Base-by-base conservation (phyloP, 2,797 vertebrate species). In the Pangasius djambal region DNA sequence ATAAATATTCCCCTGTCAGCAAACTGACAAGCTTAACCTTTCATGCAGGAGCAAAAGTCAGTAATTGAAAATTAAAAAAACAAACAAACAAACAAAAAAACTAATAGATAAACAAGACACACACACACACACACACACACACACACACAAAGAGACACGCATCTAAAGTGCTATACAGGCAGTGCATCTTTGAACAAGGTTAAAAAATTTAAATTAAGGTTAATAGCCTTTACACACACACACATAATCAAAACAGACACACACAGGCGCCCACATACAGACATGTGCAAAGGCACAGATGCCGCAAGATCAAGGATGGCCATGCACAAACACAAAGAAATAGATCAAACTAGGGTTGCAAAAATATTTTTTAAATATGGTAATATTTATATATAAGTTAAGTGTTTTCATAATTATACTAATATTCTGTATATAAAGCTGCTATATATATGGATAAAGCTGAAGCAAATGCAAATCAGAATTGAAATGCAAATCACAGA, bases 141-240 rank as follows among this genome's bases (percentile, higher is more conserved):
- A 85, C 22, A 72, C 40, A 82, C 3, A 85, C 22, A 72, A 59
- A 82, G 20, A 61, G 31, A 63, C 15, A 48, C 55, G 48, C 4
- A 48, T 40, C 57, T 65, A 5, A 86, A 15, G 63, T 50, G 25
- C 20, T 34, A 28, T 72, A 20, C 28, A 34, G 4, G 59, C 50
- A 55, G 44, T 44, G 65, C 69, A 84, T 69, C 50, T 67, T 59
- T 50, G 1, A 82, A 82, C 37, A 81, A 63, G 75, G 37, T 81
- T 89, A 61, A 89, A 86, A 70, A 1, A n/a, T 52, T 52, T 61
- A 37, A 61, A 74, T 86, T 48, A 86, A 86, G 63, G 75, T 82
- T 86, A 86, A 89, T 74, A 82, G 65, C 40, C 65, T 72, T 82
- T 37, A 81, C 31, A 85, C 25, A 65, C 25, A 8, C 16, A 69